Conservation (phyloP, 2,113 vertebrate genomes). For the Eleginops maclovinus region DNA sequence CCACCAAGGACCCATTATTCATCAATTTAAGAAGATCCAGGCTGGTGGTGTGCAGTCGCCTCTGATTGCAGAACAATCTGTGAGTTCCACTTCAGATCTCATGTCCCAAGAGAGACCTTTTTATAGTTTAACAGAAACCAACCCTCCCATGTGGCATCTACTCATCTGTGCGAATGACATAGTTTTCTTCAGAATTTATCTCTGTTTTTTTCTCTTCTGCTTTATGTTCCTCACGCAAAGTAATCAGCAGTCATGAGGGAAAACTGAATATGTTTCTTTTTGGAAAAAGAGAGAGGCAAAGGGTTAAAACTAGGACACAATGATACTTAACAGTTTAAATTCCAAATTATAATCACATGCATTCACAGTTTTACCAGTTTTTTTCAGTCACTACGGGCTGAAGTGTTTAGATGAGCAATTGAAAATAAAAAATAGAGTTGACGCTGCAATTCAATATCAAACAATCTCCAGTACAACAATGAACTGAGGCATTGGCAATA, state of each 20-base stretch:
- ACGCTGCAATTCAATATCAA: slow-evolving; percentile 57
- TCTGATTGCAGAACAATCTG: slow-evolving; percentile 76
- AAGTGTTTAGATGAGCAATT: slow-evolving; percentile 62
- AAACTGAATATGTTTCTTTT: slow-evolving; percentile 6
- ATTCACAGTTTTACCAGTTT: slow-evolving; percentile 24
- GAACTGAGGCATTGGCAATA: slow-evolving; percentile 41
- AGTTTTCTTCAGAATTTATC: slow-evolving; percentile 75
- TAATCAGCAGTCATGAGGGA: slow-evolving; percentile 57
- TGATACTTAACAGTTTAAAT: slow-evolving; percentile 25
- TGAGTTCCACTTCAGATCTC: slow-evolving; percentile 77
- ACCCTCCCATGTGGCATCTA: slow-evolving; percentile 70
- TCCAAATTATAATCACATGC: slow-evolving; percentile 21
- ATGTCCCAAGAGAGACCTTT: slow-evolving; percentile 76
- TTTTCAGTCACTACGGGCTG: slow-evolving; percentile 36
- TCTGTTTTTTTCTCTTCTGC: slow-evolving; percentile 60
- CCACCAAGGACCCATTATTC: slow-evolving; percentile 63
- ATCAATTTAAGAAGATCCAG: slow-evolving; percentile 72
- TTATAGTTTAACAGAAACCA: slow-evolving; percentile 82
- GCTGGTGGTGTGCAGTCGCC: slow-evolving; percentile 61
- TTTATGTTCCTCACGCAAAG: slow-evolving; percentile 51
- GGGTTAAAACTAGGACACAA: slow-evolving; percentile 60
- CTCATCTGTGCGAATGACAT: slow-evolving; percentile 76
- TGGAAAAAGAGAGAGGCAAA: slow-evolving; percentile 28
- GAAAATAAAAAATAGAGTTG: slow-evolving; percentile 62
- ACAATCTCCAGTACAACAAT: slow-evolving; percentile 55